phyloP scores from a whole-genome alignment of 2,888 invertebrate genomes.

The Ophraella communa region DNA sequence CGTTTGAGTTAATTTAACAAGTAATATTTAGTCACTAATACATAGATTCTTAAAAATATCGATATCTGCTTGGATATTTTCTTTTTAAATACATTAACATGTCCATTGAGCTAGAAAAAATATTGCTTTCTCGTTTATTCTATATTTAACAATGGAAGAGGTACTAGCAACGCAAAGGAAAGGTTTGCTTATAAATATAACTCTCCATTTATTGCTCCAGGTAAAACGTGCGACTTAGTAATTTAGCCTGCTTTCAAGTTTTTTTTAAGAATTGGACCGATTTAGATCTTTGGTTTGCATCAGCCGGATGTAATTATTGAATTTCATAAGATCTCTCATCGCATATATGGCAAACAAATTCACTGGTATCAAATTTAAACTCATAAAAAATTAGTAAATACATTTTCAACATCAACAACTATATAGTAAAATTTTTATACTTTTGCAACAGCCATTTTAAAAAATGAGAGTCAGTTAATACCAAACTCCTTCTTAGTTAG shows the following conservation, averaged over 20 bases:
- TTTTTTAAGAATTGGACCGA: slow-evolving; percentile 19
- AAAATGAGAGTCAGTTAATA: slow-evolving; percentile 55
- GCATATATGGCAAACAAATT: slow-evolving; percentile 37
- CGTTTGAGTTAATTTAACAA: no score
- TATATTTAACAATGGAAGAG: slow-evolving; percentile 8
- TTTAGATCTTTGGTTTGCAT: slow-evolving; percentile 23
- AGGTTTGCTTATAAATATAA: slow-evolving; percentile 3
- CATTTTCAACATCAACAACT: slow-evolving; percentile 56
- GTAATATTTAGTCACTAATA: no score
- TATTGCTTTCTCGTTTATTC: slow-evolving; percentile 9
- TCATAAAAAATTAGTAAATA: slow-evolving; percentile 54
- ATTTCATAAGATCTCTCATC: slow-evolving; percentile 39
- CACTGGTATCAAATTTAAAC: slow-evolving; percentile 53
- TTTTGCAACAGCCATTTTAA: slow-evolving; percentile 58
- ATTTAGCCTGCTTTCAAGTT: slow-evolving; percentile 16
- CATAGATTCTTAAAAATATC: no score
- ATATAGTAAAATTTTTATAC: slow-evolving; percentile 54
- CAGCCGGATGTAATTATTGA: slow-evolving; percentile 22
- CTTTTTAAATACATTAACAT: no score
- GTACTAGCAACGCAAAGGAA: background rate
- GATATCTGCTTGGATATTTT: no score
- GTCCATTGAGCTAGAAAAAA: no score
- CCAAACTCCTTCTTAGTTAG: slow-evolving; percentile 44
- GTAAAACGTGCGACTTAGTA: slow-evolving; percentile 21
- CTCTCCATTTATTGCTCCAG: slow-evolving; percentile 22